A percentile compares a stretch with the other conserved stretches of the same genome.
Conservation (phyloP, 2,888 invertebrate genomes). For the Limnephilus marmoratus region DNA sequence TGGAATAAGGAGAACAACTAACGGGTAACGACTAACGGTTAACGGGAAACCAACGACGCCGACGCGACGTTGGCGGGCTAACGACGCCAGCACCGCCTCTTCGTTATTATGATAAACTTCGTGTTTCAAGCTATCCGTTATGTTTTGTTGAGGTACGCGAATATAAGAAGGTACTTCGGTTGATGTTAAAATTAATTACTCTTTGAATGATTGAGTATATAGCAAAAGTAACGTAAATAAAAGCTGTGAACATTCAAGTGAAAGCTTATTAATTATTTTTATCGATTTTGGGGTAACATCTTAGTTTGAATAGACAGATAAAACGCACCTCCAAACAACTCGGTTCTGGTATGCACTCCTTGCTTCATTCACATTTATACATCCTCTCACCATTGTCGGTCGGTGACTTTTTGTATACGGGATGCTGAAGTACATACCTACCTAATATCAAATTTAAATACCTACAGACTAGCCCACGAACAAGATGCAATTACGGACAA, state of each 20-base stretch:
- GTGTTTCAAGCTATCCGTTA: not conserved
- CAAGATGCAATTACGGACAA: no score
- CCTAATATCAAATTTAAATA: no score
- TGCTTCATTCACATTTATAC: no score
- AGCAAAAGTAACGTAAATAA: not conserved
- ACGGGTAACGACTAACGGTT: not conserved
- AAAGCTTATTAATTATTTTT: no score
- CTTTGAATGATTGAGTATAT: not conserved
- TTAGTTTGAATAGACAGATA: no score
- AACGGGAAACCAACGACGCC: not conserved
- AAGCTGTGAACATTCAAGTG: not conserved
- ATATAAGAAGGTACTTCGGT: not conserved
- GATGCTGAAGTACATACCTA: no score
- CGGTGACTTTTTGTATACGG: no score
- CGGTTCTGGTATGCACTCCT: no score
- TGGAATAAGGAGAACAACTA: not conserved
- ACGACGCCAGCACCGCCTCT: not conserved
- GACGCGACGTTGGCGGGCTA: not conserved
- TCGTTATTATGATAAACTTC: not conserved
- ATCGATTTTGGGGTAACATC: no score
- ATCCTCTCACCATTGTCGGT: no score
- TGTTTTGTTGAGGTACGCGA: not conserved
- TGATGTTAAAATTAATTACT: not conserved
- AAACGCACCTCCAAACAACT: no score
- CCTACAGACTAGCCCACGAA: no score